Conservation (phyloP, 2,888 invertebrate species). For the Allophyes oxyacanthae region DNA sequence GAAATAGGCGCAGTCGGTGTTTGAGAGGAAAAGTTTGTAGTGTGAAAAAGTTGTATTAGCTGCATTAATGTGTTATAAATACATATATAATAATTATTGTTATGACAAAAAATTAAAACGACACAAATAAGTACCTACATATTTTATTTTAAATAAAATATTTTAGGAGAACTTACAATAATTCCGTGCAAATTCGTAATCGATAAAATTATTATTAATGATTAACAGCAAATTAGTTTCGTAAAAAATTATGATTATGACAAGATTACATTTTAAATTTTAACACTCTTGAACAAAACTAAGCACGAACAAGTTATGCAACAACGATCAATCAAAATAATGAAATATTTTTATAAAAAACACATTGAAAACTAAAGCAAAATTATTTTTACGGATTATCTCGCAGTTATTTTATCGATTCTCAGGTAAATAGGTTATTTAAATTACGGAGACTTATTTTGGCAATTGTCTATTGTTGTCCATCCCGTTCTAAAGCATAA, state of each 20-base stretch:
- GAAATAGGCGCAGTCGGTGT: conserved; percentile 27
- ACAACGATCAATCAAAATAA: conserved; percentile 40
- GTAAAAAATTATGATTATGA: no score
- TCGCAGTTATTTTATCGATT: conserved; percentile 12
- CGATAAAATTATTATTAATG: not conserved
- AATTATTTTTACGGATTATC: conserved; percentile 37
- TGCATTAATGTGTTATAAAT: conserved; percentile 1
- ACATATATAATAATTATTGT: not conserved
- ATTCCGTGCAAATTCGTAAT: conserved; percentile 14
- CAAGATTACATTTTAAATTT: no score
- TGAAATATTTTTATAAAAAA: conserved; percentile 6
- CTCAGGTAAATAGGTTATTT: not conserved
- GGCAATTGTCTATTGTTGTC: not conserved
- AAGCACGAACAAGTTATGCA: conserved; percentile 29
- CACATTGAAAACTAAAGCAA: not conserved
- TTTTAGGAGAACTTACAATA: conserved; percentile 8
- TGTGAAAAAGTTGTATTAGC: conserved; percentile 5
- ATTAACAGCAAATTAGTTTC: no score
- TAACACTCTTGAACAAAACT: not conserved
- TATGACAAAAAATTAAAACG: conserved; percentile 2
- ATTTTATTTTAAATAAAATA: conserved; percentile 3
- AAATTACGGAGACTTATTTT: not conserved
- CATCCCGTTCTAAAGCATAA: not conserved
- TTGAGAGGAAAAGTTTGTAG: not conserved
- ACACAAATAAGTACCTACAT: no score